phyloP scores from a whole-genome alignment of 2,113 vertebrate genomes.

The Tychaedon coryphoeus region DNA sequence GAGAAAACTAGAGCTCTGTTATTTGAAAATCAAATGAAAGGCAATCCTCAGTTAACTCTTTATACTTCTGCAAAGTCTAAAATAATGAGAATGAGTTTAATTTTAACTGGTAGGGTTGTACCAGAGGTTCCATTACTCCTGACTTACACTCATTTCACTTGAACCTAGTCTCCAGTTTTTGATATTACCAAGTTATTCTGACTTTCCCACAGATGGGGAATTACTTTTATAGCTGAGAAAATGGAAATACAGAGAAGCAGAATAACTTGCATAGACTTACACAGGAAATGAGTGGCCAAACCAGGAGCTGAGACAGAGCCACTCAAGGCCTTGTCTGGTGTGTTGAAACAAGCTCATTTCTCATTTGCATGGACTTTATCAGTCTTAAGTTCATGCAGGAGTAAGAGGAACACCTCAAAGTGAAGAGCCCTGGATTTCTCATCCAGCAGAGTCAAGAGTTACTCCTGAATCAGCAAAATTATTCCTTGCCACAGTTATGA shows the following conservation, averaged over 20 bases:
- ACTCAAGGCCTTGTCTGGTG: not conserved
- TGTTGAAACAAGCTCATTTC: not conserved
- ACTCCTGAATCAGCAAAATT: not conserved
- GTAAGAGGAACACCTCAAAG: not conserved
- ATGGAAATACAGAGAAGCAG: not conserved
- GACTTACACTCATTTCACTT: not conserved
- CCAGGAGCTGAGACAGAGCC: not conserved
- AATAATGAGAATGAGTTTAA: not conserved
- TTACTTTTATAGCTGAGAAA: not conserved
- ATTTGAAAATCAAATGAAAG: constrained; percentile 9
- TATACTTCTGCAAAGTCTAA: not conserved
- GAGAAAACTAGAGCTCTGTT: not conserved
- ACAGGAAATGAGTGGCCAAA: not conserved
- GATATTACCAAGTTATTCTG: not conserved
- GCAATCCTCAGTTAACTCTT: not conserved
- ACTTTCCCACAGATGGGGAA: not conserved
- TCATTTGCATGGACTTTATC: not conserved
- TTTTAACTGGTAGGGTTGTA: not conserved
- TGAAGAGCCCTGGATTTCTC: not conserved
- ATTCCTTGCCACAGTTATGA: not conserved
- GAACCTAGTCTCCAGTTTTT: not conserved
- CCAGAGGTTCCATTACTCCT: not conserved
- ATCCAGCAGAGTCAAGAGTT: not conserved
- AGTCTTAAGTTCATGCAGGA: not conserved
- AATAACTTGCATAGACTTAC: not conserved